These are phyloP conservation scores for Ptychadena robeensis DNA, from an alignment of 2,797 vertebrate species.

Conservation along the genomic window DNA sequence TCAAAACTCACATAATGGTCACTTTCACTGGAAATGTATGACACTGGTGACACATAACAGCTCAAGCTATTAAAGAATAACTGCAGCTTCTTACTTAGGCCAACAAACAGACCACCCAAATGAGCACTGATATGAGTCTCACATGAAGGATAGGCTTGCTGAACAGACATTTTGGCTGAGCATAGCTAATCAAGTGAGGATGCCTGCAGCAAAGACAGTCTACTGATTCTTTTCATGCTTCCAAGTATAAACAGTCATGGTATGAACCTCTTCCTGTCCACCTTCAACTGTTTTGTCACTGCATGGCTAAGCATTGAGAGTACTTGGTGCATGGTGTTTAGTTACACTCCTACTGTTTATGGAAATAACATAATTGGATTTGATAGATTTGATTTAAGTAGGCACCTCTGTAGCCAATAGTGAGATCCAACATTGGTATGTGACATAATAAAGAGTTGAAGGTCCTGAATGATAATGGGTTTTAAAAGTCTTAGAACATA, in stretches of 20 bases:
- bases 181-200: conserved; percentile 42
- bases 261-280: conserved; percentile 27
- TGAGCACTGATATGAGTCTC: conserved; percentile 18
- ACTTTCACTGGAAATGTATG: conserved; percentile 42
- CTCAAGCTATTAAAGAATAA: conserved; percentile 39
- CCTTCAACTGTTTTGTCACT: conserved; percentile 12
- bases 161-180: conserved; percentile 37
- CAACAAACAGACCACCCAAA: conserved; percentile 60
- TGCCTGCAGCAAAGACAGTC: conserved; percentile 41
- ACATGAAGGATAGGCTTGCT: conserved; percentile 34
- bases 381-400: no score
- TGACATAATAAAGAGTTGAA: no score
- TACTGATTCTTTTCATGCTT: conserved; percentile 8
- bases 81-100: conserved; percentile 31
- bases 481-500: no score
- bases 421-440: no score
- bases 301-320: not conserved
- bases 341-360: not conserved
- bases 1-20: conserved; percentile 10
- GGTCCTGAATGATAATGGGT: no score
- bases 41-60: conserved; percentile 27
- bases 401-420: no score
- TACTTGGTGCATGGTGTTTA: not conserved
- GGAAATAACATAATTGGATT: not conserved
- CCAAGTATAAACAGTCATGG: conserved; percentile 45